Evolutionary conservation across 2,113 vertebrate species (phyloP).

Genomic region (Serilophus lunatus): DNA sequence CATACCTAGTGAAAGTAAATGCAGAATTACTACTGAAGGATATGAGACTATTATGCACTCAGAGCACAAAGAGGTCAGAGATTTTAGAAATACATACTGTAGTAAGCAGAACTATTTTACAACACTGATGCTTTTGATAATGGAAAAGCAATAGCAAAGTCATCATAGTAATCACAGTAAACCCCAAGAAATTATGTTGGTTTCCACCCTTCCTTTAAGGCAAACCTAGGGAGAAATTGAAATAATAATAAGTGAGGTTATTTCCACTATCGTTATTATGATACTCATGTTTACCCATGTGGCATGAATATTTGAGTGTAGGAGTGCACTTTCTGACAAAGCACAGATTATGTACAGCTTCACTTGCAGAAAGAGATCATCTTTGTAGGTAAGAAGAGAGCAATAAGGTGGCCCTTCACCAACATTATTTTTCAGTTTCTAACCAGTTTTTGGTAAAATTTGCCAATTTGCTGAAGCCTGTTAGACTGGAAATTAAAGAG

Average conservation of each 20-base stretch:
- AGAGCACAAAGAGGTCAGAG: neutral
- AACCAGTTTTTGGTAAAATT: neutral
- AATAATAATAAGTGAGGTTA: neutral
- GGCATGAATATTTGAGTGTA: neutral
- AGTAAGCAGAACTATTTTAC: neutral
- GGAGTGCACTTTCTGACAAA: slow-evolving; percentile 14
- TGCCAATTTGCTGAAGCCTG: neutral
- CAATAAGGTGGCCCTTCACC: neutral
- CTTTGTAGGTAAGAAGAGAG: slow-evolving; percentile 16
- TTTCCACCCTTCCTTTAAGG: neutral
- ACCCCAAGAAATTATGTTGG: neutral
- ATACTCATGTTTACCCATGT: neutral
- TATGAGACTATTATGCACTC: neutral
- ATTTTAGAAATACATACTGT: neutral
- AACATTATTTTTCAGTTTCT: neutral
- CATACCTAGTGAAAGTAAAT: neutral
- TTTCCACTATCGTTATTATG: neutral
- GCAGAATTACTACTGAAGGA: neutral
- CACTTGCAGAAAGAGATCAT: slow-evolving; percentile 30
- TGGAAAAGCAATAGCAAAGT: neutral
- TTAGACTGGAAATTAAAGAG: slow-evolving; percentile 32
- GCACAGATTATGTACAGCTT: neutral
- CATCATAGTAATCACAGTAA: neutral
- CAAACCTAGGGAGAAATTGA: neutral
- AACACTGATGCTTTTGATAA: neutral